Percentiles rank a stretch among this genome's conserved stretches.
phyloP scores from a whole-genome alignment of 2,797 vertebrate genomes.

The Tokudaia tokunoshimensis region DNA sequence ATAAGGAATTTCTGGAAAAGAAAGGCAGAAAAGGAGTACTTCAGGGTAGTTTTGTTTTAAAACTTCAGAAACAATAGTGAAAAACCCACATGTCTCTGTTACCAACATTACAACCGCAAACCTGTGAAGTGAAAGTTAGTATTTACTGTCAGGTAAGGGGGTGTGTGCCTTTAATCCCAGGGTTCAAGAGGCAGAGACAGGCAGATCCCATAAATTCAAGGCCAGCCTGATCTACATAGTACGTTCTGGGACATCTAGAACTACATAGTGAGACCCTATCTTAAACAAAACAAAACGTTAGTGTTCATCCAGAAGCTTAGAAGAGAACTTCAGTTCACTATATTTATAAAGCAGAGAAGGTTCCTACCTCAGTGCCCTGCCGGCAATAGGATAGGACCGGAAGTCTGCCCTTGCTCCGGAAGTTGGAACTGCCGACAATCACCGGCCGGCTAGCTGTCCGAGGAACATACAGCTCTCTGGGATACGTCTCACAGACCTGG shows the following conservation, averaged over 20 bases:
- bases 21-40: background rate
- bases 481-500: slow-evolving; percentile 98
- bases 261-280: background rate
- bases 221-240: background rate
- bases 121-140: background rate
- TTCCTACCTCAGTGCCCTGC: slow-evolving; percentile 95
- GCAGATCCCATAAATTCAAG: background rate
- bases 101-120: background rate
- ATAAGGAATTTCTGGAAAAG: slow-evolving; percentile 29
- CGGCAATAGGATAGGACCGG: slow-evolving; percentile 99
- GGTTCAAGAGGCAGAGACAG: background rate
- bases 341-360: background rate
- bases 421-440: slow-evolving; percentile 99
- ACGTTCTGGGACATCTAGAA: background rate
- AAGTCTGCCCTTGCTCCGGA: slow-evolving; percentile 99
- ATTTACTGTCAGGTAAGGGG: background rate
- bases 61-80: slow-evolving; percentile 42
- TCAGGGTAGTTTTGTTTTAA: slow-evolving; percentile 20
- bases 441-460: slow-evolving; percentile 96
- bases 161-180: background rate
- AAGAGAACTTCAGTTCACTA: background rate
- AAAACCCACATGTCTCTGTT: slow-evolving; percentile 20
- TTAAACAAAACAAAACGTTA: background rate
- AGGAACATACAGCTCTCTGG: slow-evolving; percentile 96
- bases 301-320: background rate